These are phyloP conservation scores for Cheumatopsyche charites DNA, from an alignment of 1,140 invertebrate genomes.

Conservation along the genomic window DNA sequence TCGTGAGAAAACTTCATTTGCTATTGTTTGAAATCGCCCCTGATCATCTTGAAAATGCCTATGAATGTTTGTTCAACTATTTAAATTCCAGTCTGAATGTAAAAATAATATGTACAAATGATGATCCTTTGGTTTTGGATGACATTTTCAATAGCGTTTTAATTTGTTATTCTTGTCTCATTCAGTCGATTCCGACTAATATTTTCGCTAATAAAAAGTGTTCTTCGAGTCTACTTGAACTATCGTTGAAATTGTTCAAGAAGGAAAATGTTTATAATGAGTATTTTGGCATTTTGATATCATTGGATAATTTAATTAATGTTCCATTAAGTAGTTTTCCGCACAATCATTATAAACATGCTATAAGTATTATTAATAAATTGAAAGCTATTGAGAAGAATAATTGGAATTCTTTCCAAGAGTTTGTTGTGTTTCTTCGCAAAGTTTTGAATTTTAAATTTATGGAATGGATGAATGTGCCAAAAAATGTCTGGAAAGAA, in stretches of 20 bases:
- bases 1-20: slow-evolving; percentile 35
- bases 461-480: background rate
- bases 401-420: background rate
- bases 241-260: background rate
- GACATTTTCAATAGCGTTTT: no score
- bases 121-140: background rate
- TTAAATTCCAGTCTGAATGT: slow-evolving; percentile 34
- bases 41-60: slow-evolving; percentile 18
- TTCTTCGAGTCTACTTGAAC: background rate
- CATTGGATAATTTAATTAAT: background rate
- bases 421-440: background rate
- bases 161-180: no score
- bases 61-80: slow-evolving; percentile 19
- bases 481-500: background rate
- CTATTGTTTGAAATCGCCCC: slow-evolving; percentile 20
- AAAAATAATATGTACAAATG: slow-evolving; percentile 6
- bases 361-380: background rate
- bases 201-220: no score
- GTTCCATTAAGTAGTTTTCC: background rate
- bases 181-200: no score
- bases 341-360: background rate
- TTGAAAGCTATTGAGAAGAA: background rate
- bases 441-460: background rate
- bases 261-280: background rate
- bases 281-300: background rate